These are phyloP conservation scores for Exephanes ischioxanthus DNA, from an alignment of 2,888 invertebrate species.

Conservation along the genomic window DNA sequence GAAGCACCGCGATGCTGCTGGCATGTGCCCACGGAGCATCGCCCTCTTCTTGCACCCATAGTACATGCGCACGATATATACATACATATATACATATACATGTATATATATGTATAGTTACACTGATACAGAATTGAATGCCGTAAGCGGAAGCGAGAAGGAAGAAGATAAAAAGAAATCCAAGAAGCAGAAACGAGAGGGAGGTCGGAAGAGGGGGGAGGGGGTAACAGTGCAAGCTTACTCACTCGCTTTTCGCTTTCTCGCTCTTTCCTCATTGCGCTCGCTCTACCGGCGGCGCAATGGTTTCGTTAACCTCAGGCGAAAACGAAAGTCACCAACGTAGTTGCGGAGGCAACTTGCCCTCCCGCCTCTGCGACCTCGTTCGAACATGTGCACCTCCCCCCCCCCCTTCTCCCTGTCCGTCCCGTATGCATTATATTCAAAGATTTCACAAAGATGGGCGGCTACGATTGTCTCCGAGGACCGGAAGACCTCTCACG, in stretches of 20 bases:
- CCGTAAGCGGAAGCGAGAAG: conserved; percentile 51
- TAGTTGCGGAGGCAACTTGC: conserved; percentile 53
- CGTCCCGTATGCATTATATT: conserved; percentile 28
- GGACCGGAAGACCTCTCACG: conserved; percentile 5
- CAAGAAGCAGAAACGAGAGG: conserved; percentile 8
- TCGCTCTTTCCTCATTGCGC: conserved; percentile 38
- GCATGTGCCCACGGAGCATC: conserved; percentile 70
- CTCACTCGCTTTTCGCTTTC: conserved; percentile 50
- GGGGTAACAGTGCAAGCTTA: conserved; percentile 52
- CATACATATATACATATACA: conserved; percentile 31
- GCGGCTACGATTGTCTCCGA: conserved; percentile 27
- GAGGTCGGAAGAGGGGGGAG: conserved; percentile 15
- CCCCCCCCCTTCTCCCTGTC: conserved; percentile 15
- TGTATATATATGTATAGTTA: conserved; percentile 24
- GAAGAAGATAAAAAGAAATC: conserved; percentile 29
- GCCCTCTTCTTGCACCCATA: conserved; percentile 64
- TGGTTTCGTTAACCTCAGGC: conserved; percentile 74
- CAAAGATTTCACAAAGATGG: conserved; percentile 15
- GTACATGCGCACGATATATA: conserved; percentile 38
- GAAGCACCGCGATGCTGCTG: conserved; percentile 71
- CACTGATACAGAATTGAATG: conserved; percentile 62
- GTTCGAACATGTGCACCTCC: conserved; percentile 70
- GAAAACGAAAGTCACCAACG: conserved; percentile 77
- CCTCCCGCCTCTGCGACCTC: conserved; percentile 69
- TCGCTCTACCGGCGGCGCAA: conserved; percentile 43